Evolutionary conservation across 2,888 invertebrate genomes (phyloP).

Genomic region (Opisthograptis luteolata): DNA sequence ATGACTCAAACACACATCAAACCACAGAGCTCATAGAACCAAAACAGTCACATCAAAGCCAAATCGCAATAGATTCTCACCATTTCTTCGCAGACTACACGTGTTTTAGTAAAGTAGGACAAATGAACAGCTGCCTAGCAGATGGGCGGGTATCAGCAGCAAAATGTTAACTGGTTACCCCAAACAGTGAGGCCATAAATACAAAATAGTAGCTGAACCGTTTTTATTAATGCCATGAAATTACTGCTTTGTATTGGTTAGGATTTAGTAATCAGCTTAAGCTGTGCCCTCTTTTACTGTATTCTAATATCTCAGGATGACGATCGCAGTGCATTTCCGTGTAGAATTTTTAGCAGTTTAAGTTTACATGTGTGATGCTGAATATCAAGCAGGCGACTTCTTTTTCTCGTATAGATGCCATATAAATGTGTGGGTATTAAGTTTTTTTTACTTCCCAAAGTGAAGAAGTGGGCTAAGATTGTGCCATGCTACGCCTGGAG

Average conservation of each 20-base stretch:
- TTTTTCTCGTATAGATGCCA: too few relatives aligned
- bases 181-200: slow-evolving; percentile 33
- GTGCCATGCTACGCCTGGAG: too few relatives aligned
- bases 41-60: slow-evolving; percentile 6
- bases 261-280: too few relatives aligned
- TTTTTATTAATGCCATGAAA: slow-evolving; percentile 4
- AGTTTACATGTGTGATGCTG: too few relatives aligned
- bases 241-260: not conserved
- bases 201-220: slow-evolving; percentile 3
- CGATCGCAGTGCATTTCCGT: too few relatives aligned
- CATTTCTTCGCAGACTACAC: slow-evolving; percentile 41
- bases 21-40: slow-evolving; percentile 2
- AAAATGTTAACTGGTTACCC: slow-evolving; percentile 51
- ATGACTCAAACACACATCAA: not conserved
- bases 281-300: too few relatives aligned
- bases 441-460: too few relatives aligned
- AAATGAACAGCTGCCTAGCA: slow-evolving; percentile 61
- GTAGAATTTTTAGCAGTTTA: too few relatives aligned
- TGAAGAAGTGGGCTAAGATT: too few relatives aligned
- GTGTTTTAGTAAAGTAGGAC: slow-evolving; percentile 59
- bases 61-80: slow-evolving; percentile 29
- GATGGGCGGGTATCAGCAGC: slow-evolving; percentile 52
- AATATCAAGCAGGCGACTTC: too few relatives aligned
- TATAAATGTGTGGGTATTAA: too few relatives aligned
- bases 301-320: too few relatives aligned